Conservation (phyloP, 1,140 invertebrate species). For the Camponotus pennsylvanicus region DNA sequence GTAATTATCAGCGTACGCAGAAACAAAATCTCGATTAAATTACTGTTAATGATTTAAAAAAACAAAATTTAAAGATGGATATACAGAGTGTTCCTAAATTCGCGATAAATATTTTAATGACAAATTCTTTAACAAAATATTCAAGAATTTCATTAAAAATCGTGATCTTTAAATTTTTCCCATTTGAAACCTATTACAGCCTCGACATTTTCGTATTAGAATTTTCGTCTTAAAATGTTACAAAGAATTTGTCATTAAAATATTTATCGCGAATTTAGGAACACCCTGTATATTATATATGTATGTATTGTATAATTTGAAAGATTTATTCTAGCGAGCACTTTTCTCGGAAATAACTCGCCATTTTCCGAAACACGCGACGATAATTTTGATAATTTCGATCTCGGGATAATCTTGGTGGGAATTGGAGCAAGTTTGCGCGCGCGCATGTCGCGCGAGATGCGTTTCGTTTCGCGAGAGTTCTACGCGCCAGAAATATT, state of each 20-base stretch:
- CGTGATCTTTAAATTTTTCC: too few relatives aligned
- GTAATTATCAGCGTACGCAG: neutral
- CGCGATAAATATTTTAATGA: too few relatives aligned
- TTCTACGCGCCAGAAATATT: slow-evolving; percentile 72
- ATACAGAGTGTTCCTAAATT: too few relatives aligned
- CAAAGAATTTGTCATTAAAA: too few relatives aligned
- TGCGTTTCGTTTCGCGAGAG: slow-evolving; percentile 53
- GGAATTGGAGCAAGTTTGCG: neutral
- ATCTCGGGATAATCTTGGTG: neutral
- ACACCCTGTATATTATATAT: too few relatives aligned
- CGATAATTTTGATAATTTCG: neutral
- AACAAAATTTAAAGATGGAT: too few relatives aligned
- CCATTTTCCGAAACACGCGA: neutral
- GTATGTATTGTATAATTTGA: neutral
- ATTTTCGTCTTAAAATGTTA: too few relatives aligned
- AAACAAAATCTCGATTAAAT: neutral
- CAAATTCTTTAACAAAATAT: too few relatives aligned
- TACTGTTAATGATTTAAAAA: neutral
- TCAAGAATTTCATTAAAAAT: too few relatives aligned
- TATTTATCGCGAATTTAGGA: too few relatives aligned
- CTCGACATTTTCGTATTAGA: too few relatives aligned
- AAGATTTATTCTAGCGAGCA: neutral
- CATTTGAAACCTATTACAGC: too few relatives aligned
- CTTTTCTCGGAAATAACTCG: neutral
- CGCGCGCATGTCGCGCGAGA: neutral